A percentile compares a stretch with the other conserved stretches of the same genome.
phyloP scores from a whole-genome alignment of 2,797 vertebrate genomes.

The Ateles fusciceps region DNA sequence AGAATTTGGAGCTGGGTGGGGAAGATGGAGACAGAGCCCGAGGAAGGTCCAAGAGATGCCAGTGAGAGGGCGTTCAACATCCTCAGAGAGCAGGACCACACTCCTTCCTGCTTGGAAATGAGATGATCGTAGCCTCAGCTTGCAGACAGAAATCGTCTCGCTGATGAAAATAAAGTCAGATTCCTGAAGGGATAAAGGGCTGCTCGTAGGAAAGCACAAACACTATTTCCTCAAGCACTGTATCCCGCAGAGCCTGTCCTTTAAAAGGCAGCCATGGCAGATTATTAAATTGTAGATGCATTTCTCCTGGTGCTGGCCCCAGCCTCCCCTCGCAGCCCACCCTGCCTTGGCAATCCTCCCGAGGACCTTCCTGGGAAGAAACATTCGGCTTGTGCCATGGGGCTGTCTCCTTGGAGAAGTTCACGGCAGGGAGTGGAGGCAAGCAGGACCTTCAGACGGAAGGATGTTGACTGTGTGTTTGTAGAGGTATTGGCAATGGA shows the following conservation, averaged over 20 bases:
- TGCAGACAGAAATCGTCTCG: neutral
- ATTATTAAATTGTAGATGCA: neutral
- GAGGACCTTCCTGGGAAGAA: neutral
- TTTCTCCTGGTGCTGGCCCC: neutral
- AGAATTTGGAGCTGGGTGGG: neutral
- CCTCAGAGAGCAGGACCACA: neutral
- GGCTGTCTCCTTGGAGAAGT: neutral
- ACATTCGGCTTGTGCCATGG: neutral
- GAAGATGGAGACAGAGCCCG: neutral
- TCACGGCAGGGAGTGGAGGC: neutral
- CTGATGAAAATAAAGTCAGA: slow-evolving; percentile 52
- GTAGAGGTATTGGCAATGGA: neutral
- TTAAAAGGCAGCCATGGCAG: slow-evolving; percentile 16
- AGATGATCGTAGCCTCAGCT: neutral
- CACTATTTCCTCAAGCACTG: neutral
- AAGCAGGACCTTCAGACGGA: neutral
- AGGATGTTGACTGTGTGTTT: neutral
- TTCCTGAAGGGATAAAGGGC: slow-evolving; percentile 49
- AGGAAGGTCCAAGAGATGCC: neutral
- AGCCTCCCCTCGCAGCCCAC: neutral
- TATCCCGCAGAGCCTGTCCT: slow-evolving; percentile 58
- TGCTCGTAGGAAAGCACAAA: slow-evolving; percentile 4
- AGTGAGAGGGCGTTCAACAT: neutral
- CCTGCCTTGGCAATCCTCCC: neutral
- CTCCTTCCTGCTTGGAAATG: neutral